These are phyloP conservation scores for Bucorvus abyssinicus DNA, from an alignment of 2,797 vertebrate genomes.

Conservation along the genomic window DNA sequence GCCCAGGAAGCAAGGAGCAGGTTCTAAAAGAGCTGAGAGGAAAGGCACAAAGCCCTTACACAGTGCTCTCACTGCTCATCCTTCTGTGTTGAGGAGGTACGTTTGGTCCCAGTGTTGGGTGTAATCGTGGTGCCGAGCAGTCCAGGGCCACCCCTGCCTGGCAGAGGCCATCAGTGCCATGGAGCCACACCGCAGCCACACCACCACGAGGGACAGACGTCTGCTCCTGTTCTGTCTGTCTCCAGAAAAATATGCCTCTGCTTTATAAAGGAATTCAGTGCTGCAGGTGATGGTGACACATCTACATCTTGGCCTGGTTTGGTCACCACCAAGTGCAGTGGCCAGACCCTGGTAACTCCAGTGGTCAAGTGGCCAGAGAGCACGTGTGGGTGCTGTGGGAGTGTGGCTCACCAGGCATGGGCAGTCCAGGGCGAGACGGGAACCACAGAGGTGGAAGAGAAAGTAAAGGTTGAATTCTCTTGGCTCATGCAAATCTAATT, in stretches of 20 bases:
- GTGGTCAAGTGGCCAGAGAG: not conserved
- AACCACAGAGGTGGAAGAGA: not conserved
- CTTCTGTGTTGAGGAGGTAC: accelerated
- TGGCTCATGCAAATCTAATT: not conserved
- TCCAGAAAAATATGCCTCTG: not conserved
- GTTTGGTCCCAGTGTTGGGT: not conserved
- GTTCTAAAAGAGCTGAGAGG: not conserved
- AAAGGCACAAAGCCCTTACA: not conserved
- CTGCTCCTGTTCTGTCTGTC: not conserved
- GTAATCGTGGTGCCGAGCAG: not conserved
- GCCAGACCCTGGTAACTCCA: not conserved
- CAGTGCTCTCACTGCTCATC: not conserved
- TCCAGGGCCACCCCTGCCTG: no score
- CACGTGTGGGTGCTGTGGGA: accelerated
- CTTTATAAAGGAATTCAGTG: not conserved
- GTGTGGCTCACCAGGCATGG: not conserved
- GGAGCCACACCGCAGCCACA: not conserved
- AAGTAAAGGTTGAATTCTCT: not conserved
- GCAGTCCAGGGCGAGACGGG: not conserved
- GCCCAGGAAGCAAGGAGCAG: not conserved
- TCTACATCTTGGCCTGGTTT: not conserved
- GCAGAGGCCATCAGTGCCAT: no score
- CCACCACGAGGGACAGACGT: not conserved
- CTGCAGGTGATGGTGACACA: not conserved
- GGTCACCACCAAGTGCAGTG: not conserved